Conservation (phyloP, 2,113 vertebrate species). For the Prionailurus bengalensis region DNA sequence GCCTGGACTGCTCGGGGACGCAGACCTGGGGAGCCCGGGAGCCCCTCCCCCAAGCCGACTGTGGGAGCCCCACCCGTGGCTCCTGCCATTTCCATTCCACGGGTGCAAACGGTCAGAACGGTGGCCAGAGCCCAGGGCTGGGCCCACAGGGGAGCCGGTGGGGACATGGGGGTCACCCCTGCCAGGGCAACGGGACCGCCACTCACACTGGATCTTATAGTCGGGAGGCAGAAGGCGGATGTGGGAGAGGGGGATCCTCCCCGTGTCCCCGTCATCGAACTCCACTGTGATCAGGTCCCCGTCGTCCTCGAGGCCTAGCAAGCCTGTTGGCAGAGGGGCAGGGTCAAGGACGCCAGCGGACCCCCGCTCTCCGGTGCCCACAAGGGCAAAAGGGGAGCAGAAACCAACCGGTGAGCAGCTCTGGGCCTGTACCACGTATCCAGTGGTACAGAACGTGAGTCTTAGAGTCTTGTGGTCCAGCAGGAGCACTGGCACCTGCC, state of each 20-base stretch:
- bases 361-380: neutral
- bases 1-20: neutral
- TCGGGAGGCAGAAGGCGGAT: constrained; percentile 97
- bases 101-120: neutral
- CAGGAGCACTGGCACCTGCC: fast-evolving
- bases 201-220: constrained; percentile 99
- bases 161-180: neutral
- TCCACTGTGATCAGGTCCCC: constrained; percentile 98
- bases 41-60: too few species aligned
- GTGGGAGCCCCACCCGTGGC: neutral
- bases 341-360: neutral
- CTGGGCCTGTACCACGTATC: fast-evolving
- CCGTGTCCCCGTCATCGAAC: constrained; percentile 98
- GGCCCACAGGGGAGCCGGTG: neutral
- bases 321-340: constrained; percentile 85
- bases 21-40: neutral
- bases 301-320: constrained; percentile 94
- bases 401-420: neutral
- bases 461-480: fast-evolving
- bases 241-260: constrained; percentile 97
- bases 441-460: fast-evolving
- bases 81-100: neutral
- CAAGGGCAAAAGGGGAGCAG: fast-evolving
- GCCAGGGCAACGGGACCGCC: fast-evolving
- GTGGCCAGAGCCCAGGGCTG: neutral